Conservation (phyloP, 2,113 vertebrate species). For the Apteryx mantelli region DNA sequence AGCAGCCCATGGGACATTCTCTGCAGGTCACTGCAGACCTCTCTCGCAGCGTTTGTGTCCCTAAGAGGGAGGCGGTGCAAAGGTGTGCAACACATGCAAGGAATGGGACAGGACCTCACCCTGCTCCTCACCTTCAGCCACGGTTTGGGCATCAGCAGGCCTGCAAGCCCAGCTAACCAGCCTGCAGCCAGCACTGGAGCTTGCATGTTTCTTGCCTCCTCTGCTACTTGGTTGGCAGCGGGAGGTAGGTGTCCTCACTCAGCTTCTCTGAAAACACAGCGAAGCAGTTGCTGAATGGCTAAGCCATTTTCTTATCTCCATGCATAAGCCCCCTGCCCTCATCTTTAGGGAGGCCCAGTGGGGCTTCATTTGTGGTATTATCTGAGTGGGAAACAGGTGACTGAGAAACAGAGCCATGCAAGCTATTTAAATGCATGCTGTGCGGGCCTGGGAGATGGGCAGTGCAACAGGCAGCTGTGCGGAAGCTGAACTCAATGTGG, state of each 20-base stretch:
- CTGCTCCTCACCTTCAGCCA: fast-evolving
- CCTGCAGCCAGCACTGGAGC: neutral
- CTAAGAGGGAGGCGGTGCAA: neutral
- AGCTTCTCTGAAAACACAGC: neutral
- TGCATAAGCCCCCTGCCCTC: neutral
- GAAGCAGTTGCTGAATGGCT: neutral
- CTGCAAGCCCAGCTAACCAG: neutral
- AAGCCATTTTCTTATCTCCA: neutral
- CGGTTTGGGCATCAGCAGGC: neutral
- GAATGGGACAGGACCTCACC: neutral
- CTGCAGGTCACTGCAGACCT: neutral
- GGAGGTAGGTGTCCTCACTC: neutral
- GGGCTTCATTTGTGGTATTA: neutral
- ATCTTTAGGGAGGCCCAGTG: neutral
- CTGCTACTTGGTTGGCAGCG: neutral
- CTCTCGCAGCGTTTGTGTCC: neutral
- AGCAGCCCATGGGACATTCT: neutral
- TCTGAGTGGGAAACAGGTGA: too few species aligned
- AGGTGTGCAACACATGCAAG: fast-evolving
- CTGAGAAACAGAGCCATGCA: too few species aligned
- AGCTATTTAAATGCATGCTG: neutral
- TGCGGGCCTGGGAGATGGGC: neutral
- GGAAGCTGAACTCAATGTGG: neutral
- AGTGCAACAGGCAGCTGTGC: neutral
- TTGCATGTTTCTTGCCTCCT: neutral